Conservation (phyloP, 2,113 vertebrate species). For the Trinectes maculatus region DNA sequence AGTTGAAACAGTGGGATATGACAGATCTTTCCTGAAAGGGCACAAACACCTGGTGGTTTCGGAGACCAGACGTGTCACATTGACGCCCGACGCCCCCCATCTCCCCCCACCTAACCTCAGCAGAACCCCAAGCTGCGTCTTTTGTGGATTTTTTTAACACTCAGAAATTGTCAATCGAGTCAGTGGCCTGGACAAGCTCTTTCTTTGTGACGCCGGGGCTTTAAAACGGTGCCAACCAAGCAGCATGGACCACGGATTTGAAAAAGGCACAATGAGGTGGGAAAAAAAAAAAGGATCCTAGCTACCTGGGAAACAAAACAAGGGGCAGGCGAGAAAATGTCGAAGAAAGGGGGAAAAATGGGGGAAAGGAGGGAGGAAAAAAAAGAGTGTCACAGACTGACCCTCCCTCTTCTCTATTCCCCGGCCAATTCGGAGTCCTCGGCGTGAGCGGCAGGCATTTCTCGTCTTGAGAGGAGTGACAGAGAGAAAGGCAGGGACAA, state of each 20-base stretch:
- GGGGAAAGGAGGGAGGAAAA: background rate
- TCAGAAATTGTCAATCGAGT: constrained; percentile 81
- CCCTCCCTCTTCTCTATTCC: constrained; percentile 68
- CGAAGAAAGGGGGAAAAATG: constrained; percentile 45
- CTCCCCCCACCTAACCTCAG: constrained; percentile 37
- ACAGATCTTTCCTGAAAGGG: constrained; percentile 61
- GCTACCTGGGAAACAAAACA: constrained; percentile 82
- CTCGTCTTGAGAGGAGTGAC: constrained; percentile 67
- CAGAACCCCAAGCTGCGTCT: constrained; percentile 59
- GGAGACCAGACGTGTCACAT: constrained; percentile 68
- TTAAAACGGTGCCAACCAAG: constrained; percentile 79
- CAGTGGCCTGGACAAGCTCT: constrained; percentile 80
- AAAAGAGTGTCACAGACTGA: constrained; percentile 52
- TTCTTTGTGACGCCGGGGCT: constrained; percentile 67
- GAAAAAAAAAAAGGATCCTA: constrained; percentile 40
- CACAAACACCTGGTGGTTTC: constrained; percentile 69
- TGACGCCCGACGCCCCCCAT: constrained; percentile 61
- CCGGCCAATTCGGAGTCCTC: constrained; percentile 68
- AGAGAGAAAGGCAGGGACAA: constrained; percentile 52
- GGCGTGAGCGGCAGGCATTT: constrained; percentile 69
- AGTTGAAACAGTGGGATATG: constrained; percentile 58
- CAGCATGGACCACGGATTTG: constrained; percentile 69
- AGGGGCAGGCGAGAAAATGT: constrained; percentile 68
- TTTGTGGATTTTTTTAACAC: constrained; percentile 77
- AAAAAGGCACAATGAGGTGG: constrained; percentile 75